Percentiles rank a stretch among this genome's conserved stretches.
Conservation (phyloP, 1,140 invertebrate genomes). For the Riptortus pedestris region DNA sequence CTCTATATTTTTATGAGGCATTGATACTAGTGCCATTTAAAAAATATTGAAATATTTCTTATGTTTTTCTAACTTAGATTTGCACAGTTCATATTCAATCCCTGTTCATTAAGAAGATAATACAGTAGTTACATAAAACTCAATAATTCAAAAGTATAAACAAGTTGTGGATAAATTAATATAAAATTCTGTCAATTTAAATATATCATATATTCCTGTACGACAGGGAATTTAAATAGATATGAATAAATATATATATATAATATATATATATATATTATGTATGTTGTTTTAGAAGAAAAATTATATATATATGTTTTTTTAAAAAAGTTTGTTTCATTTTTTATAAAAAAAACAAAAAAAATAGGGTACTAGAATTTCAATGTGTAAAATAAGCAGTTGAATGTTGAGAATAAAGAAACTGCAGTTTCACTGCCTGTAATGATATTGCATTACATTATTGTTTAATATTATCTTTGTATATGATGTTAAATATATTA, state of each 20-base stretch:
- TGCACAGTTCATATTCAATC: constrained; percentile 17
- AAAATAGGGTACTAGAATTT: not conserved
- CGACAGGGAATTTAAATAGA: not conserved
- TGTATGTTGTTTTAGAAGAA: constrained; percentile 16
- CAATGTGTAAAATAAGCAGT: constrained; percentile 9
- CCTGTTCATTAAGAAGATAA: not conserved
- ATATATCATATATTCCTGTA: constrained; percentile 18
- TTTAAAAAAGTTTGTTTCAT: not conserved
- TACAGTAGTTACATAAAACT: constrained; percentile 10
- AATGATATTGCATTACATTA: constrained; percentile 11
- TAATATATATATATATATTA: constrained; percentile 6
- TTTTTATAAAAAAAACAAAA: not conserved
- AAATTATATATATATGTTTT: constrained; percentile 1
- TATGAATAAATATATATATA: constrained; percentile 4
- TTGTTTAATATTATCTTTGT: constrained; percentile 6
- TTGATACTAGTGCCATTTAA: not conserved
- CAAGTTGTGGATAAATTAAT: constrained; percentile 7
- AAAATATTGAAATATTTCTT: constrained; percentile 5
- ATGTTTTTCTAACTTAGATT: constrained; percentile 8
- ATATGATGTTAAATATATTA: not conserved
- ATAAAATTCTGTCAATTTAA: constrained; percentile 20
- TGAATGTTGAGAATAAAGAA: not conserved
- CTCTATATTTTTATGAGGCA: constrained; percentile 25
- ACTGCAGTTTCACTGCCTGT: constrained; percentile 13
- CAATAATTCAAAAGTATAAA: not conserved